Evolutionary conservation across 2,113 vertebrate species (phyloP).

Genomic region (Sturnus vulgaris): DNA sequence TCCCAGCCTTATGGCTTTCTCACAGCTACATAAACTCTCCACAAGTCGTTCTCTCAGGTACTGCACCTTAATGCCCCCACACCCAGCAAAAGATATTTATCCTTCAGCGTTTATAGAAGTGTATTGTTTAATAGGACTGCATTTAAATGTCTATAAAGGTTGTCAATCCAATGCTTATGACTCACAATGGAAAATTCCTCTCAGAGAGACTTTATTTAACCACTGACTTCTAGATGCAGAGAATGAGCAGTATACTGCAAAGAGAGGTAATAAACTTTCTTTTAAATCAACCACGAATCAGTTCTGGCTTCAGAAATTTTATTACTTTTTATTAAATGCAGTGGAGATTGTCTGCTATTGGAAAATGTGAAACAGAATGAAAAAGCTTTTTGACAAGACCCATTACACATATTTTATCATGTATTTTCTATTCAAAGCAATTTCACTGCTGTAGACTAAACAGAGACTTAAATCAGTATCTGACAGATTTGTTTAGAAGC

Average conservation of each 20-base stretch:
- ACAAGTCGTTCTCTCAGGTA: not conserved
- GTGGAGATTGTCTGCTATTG: not conserved
- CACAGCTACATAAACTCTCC: not conserved
- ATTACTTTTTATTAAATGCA: not conserved
- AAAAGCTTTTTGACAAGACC: not conserved
- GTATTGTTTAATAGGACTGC: not conserved
- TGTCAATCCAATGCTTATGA: slow-evolving; percentile 22
- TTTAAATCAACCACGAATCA: not conserved
- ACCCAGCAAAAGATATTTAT: not conserved
- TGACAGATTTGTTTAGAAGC: not conserved
- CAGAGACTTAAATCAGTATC: not conserved
- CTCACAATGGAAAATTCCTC: slow-evolving; percentile 31
- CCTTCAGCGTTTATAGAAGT: not conserved
- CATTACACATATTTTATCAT: not conserved
- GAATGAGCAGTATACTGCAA: not conserved
- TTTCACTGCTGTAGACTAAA: not conserved
- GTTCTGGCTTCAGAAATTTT: not conserved
- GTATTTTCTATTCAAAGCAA: not conserved
- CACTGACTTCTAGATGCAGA: not conserved
- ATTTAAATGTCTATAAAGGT: slow-evolving; percentile 23
- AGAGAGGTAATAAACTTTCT: not conserved
- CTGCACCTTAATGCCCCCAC: not conserved
- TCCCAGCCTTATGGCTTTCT: not conserved
- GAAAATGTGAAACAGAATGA: not conserved
- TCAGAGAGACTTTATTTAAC: slow-evolving; percentile 8